Base-by-base conservation (phyloP, 1,140 invertebrate genomes). In the Scaptomyza hsui region DNA sequence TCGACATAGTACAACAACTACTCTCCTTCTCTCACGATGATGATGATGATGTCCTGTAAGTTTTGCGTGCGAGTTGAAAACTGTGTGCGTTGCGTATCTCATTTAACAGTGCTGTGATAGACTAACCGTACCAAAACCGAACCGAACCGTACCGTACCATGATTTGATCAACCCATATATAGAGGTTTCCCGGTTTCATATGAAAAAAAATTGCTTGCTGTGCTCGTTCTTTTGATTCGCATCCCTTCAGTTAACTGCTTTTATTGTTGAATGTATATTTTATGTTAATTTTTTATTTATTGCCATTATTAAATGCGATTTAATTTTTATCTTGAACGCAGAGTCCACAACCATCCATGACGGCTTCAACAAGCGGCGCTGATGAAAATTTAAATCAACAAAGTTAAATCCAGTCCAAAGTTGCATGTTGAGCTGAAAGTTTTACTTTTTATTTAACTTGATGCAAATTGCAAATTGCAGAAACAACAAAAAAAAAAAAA, bases 301-400 rank as follows among this genome's bases (percentile, higher is more conserved):
- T 48, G 60, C 73, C 63, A 72, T 83, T 68, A 63, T 76, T 62
- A 89, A 75, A 78, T 56, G 65, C 61, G 70, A 79, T 82, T 78
- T 69, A 63, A 47, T 89, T 73, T 85, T 78, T 89, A 79, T 90
- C 81, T 83, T 86, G 75, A 89, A 90, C 80, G 78, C 90, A 91
- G 90, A 91, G 90, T 89, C 90, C 90, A 78, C 83, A 78, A 90
- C 90, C 90, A 90, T 91, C 90, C 75, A 91, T 91, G 90, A 91
- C 90, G 86, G 89, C 90, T 78, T 90, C 90, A 73, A 77, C 81
- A 75, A 71, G 79, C 82, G 90, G 90, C 86, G 90, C 90, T 88
- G 90, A 91, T 91, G 90, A 91, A 89, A 91, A 91, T 90, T 89
- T 91, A 76, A 91, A 91, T 90, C 89, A 91, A 83, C 90, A 91